Percentiles rank a stretch among this genome's conserved stretches.
These are phyloP conservation scores for Falco punctatus DNA, from an alignment of 2,113 vertebrate species.

Conservation along the genomic window DNA sequence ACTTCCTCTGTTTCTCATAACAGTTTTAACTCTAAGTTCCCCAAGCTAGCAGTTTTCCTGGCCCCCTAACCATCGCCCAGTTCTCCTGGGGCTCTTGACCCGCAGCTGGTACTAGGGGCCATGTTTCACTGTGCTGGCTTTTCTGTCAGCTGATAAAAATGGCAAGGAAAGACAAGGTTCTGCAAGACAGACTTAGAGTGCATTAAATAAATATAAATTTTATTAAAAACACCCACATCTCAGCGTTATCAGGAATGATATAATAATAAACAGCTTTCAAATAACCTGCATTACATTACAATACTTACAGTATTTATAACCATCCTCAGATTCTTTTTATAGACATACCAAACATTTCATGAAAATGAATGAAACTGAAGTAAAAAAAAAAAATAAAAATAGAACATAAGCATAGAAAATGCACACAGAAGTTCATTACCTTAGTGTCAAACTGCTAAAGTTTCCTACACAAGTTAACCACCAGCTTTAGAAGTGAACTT, in stretches of 20 bases:
- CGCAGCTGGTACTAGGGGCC: not conserved
- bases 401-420: conserved; percentile 83
- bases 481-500: conserved; percentile 88
- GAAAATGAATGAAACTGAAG: conserved; percentile 83
- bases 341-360: conserved; percentile 88
- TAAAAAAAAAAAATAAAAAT: conserved; percentile 66
- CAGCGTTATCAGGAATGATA: conserved; percentile 99
- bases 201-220: conserved; percentile 99
- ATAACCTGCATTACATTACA: conserved; percentile 99
- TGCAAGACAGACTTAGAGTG: conserved; percentile 70
- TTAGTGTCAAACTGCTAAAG: conserved; percentile 95
- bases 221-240: conserved; percentile 99
- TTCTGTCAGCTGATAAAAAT: not conserved
- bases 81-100: not conserved
- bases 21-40: not conserved
- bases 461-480: conserved; percentile 84
- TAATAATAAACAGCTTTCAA: conserved; percentile 99
- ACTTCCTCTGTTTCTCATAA: not conserved
- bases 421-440: conserved; percentile 81
- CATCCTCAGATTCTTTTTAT: conserved; percentile 83
- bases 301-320: conserved; percentile 99
- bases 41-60: not conserved
- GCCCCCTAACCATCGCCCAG: fast-evolving
- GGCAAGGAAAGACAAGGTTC: conserved; percentile 40
- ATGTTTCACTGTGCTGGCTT: fast-evolving